Base-by-base conservation (phyloP, 2,113 vertebrate species). In the Oxyruncus cristatus region DNA sequence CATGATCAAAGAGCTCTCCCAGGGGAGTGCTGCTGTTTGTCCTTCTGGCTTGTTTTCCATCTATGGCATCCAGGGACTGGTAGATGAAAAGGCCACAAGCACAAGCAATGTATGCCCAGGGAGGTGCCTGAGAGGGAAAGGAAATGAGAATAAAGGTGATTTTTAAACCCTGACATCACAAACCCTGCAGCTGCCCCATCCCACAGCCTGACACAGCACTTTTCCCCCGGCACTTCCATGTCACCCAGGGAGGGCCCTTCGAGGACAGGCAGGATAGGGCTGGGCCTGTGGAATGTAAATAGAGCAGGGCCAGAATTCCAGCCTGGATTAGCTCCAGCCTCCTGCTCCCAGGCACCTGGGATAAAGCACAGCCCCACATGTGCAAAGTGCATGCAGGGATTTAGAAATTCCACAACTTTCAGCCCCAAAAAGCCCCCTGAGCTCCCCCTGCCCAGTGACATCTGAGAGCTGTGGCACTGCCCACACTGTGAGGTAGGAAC, bases 1-100 rank as follows among this genome's bases (percentile, higher is more conserved):
- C 99, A 88, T 99, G 99, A 98, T 99, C 99, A 96, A 99, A 99
- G 74, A 99, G 98, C 95, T 99, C 99, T 81, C 99, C 99, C 95
- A 99, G 97, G 0, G 99, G 99, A 94, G 99, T 99, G 93, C 99
- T 99, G 98, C 99, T 99, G 30, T 99, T 99, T 78, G 99, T 99
- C 97, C 99, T 99, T 92, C 99, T 98, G 46, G 99, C 99, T 97
- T 99, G 99, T 93, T 99, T 99, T 46, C 99, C 99, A 78, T 99
- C 99, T 49, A 99, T 99, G 77, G 99, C 99, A 56, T 99, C 99
- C 98, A 99, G 95, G 24, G 99, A 99, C 97, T 99, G 99, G 98
- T 99, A 99, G 94, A 99, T 97, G 96, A 99, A 99, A 90, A 99
- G 98, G 79, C 99, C 99, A 85, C 99, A 98, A 0, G 99, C 99